Evolutionary conservation across 2,113 vertebrate species (phyloP).

Genomic region (Laterallus jamaicensis): DNA sequence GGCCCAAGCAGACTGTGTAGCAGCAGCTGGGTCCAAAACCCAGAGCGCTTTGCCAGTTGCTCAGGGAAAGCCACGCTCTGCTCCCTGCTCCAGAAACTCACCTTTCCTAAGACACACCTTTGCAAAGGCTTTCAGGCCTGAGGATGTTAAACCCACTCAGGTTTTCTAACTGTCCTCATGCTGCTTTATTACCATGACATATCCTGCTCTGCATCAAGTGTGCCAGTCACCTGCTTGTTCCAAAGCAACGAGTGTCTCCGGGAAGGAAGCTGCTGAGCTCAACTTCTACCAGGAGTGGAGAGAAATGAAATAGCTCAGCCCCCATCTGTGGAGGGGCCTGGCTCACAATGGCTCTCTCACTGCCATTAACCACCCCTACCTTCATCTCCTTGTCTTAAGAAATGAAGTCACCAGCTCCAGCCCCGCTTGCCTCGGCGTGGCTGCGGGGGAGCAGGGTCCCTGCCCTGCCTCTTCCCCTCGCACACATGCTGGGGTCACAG

Average conservation of each 20-base stretch:
- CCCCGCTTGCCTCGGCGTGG: background rate
- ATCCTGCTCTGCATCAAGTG: background rate
- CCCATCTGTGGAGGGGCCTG: accelerated
- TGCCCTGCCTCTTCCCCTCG: background rate
- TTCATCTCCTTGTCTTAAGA: background rate
- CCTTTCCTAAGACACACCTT: background rate
- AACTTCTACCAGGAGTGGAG: accelerated
- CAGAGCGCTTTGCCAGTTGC: accelerated
- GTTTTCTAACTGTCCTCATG: background rate
- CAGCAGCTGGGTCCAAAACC: background rate
- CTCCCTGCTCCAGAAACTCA: background rate
- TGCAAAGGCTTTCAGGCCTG: background rate
- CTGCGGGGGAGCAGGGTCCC: background rate
- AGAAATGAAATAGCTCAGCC: background rate
- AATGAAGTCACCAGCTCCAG: background rate
- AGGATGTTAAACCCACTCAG: no score
- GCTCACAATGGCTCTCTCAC: background rate
- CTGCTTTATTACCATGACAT: background rate
- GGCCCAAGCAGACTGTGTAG: accelerated
- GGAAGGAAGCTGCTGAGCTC: background rate
- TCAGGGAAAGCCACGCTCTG: background rate
- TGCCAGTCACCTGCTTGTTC: background rate
- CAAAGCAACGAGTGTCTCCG: background rate
- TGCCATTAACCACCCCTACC: accelerated
- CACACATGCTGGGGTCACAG: background rate